Conservation (phyloP, 2,888 invertebrate genomes). For the Phengaris alcon region DNA sequence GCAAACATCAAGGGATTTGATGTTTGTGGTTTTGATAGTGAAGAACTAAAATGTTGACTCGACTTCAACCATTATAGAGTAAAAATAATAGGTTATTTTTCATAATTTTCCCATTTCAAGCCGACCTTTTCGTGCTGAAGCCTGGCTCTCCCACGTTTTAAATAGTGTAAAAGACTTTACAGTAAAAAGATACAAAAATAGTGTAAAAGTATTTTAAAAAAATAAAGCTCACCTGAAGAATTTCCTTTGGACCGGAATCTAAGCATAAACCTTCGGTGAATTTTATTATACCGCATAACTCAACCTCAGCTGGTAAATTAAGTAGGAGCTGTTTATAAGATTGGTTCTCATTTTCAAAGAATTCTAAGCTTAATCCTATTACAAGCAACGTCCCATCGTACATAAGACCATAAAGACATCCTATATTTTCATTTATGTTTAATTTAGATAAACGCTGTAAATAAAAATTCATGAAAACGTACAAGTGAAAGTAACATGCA, state of each 20-base stretch:
- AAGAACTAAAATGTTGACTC: no score
- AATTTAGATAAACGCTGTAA: constrained; percentile 83
- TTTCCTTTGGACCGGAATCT: constrained; percentile 81
- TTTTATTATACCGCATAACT: constrained; percentile 86
- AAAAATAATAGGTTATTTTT: no score
- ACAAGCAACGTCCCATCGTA: constrained; percentile 85
- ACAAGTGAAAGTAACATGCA: constrained; percentile 26
- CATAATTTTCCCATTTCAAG: no score
- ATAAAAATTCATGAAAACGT: constrained; percentile 22
- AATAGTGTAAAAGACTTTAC: no score
- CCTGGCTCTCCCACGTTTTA: no score
- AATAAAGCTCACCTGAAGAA: constrained; percentile 65
- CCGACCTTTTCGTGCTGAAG: no score
- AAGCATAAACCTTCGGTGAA: constrained; percentile 81
- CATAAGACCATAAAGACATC: constrained; percentile 87
- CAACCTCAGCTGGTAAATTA: constrained; percentile 87
- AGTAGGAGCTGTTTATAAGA: constrained; percentile 77
- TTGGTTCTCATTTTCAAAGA: constrained; percentile 77
- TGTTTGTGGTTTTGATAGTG: no score
- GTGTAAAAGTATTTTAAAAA: background rate
- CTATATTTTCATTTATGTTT: constrained; percentile 80
- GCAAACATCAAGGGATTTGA: no score
- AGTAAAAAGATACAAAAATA: background rate
- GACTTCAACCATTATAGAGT: no score
- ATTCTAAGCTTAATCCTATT: constrained; percentile 83